Percentiles rank a stretch among this genome's conserved stretches.
These are phyloP conservation scores for Drosophila funebris DNA, from an alignment of 1,140 invertebrate genomes.

Conservation along the genomic window DNA sequence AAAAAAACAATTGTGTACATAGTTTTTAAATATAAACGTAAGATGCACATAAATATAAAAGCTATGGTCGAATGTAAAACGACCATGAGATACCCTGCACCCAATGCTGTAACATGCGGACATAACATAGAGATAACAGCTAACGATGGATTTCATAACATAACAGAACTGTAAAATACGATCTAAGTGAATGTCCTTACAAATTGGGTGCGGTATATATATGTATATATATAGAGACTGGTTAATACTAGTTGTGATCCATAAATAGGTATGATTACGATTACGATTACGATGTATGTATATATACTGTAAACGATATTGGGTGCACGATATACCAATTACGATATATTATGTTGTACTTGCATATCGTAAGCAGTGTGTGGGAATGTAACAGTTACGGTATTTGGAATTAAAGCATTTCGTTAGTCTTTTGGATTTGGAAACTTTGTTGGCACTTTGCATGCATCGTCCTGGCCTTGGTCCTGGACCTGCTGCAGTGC, in stretches of 20 bases:
- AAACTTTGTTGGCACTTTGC: slow-evolving; percentile 65
- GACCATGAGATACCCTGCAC: neutral
- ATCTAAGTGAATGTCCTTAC: neutral
- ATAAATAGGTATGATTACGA: slow-evolving; percentile 53
- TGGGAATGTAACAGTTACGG: slow-evolving; percentile 33
- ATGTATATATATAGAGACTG: slow-evolving; percentile 5
- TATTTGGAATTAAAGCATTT: slow-evolving; percentile 70
- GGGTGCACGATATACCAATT: neutral
- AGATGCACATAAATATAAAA: slow-evolving; percentile 6
- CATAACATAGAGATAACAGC: neutral
- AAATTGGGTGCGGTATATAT: neutral
- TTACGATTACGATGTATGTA: slow-evolving; percentile 24
- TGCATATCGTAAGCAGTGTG: slow-evolving; percentile 2
- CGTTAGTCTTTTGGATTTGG: slow-evolving; percentile 80
- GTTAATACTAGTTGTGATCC: slow-evolving; percentile 62
- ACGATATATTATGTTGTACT: neutral
- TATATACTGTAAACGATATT: slow-evolving; percentile 11
- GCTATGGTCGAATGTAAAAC: neutral
- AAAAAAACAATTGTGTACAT: slow-evolving; percentile 10
- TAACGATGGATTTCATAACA: too few species aligned
- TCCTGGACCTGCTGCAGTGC: slow-evolving; percentile 21
- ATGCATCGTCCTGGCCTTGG: slow-evolving; percentile 6
- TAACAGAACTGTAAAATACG: neutral
- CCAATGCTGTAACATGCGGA: neutral
- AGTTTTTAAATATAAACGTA: neutral